phyloP scores from a whole-genome alignment of 2,888 invertebrate species.

The Mythimna vitellina region DNA sequence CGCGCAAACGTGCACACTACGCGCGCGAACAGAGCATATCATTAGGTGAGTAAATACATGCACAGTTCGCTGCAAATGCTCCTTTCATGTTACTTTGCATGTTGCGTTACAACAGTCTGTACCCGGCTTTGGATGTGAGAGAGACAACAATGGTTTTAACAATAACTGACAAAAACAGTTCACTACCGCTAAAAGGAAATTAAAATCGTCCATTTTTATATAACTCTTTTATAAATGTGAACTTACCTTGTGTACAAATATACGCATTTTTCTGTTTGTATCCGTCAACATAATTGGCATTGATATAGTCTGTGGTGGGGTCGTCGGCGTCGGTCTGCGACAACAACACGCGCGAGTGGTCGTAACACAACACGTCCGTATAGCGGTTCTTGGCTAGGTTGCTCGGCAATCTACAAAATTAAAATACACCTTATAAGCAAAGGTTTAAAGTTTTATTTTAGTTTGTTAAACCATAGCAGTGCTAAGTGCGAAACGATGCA shows the following conservation, averaged over 20 bases:
- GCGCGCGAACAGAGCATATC: too few species aligned
- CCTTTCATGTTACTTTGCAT: too few species aligned
- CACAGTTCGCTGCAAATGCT: too few species aligned
- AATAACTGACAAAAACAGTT: too few species aligned
- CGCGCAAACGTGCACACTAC: too few species aligned
- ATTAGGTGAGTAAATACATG: too few species aligned
- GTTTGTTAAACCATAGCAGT: not conserved
- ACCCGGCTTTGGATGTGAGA: too few species aligned
- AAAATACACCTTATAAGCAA: not conserved
- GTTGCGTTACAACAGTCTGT: too few species aligned
- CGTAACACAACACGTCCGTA: slow-evolving; percentile 98
- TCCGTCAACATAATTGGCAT: slow-evolving; percentile 99
- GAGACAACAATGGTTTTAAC: too few species aligned
- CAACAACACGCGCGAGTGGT: slow-evolving; percentile 97
- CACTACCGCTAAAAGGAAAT: too few species aligned
- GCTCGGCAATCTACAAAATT: slow-evolving; percentile 79
- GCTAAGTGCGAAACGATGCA: not conserved
- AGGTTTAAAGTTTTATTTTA: not conserved
- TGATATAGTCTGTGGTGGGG: slow-evolving; percentile 97
- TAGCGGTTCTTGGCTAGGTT: slow-evolving; percentile 97
- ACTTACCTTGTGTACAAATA: slow-evolving; percentile 98
- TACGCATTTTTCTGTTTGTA: slow-evolving; percentile 99
- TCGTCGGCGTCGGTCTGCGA: slow-evolving; percentile 93
- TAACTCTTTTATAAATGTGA: too few species aligned
- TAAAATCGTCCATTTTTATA: too few species aligned